Evolutionary conservation across 2,113 vertebrate genomes (phyloP).

Genomic region (Corythaixoides concolor): DNA sequence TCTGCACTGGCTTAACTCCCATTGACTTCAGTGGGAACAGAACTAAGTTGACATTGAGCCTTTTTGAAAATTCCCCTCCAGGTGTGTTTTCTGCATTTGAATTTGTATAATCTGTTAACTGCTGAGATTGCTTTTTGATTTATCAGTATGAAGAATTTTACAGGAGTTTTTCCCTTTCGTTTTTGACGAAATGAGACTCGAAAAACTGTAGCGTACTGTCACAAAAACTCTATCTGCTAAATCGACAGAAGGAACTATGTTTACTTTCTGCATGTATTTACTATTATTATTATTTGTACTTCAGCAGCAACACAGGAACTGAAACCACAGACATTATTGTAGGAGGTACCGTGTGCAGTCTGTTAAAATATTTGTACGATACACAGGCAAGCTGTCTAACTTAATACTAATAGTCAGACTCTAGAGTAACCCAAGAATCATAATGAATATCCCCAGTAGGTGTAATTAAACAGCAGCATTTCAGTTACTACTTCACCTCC

Average conservation of each 20-base stretch:
- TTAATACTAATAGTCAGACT: slow-evolving; percentile 45
- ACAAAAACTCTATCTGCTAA: background rate
- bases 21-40: slow-evolving; percentile 53
- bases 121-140: slow-evolving; percentile 50
- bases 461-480: slow-evolving; percentile 58
- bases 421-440: slow-evolving; percentile 48
- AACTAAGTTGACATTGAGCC: slow-evolving; percentile 64
- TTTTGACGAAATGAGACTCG: background rate
- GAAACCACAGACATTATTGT: background rate
- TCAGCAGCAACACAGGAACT: background rate
- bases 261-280: background rate
- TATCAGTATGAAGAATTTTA: slow-evolving; percentile 8
- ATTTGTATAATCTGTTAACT: slow-evolving; percentile 65
- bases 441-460: slow-evolving; percentile 63
- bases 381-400: slow-evolving; percentile 12
- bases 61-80: slow-evolving; percentile 57
- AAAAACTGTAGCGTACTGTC: background rate
- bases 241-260: background rate
- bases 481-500: slow-evolving; percentile 34
- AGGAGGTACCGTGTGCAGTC: background rate
- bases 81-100: slow-evolving; percentile 43
- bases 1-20: slow-evolving; percentile 49
- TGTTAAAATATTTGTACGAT: slow-evolving; percentile 5
- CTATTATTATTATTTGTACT: background rate
- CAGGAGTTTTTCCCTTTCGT: background rate